These are phyloP conservation scores for Pentalonia nigronervosa DNA, from an alignment of 1,140 invertebrate species.

Conservation along the genomic window DNA sequence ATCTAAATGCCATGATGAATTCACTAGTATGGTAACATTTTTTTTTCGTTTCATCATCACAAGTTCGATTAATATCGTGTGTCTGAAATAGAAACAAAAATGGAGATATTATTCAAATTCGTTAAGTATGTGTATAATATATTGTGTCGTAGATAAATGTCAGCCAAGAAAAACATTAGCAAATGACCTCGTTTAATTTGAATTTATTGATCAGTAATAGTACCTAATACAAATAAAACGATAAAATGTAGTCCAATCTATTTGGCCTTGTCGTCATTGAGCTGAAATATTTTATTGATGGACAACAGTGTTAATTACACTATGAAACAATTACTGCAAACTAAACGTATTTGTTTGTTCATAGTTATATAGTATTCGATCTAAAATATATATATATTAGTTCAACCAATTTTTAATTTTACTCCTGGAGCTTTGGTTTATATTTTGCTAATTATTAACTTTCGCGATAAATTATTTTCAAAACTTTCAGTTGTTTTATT, in stretches of 20 bases:
- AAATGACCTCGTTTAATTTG: conserved; percentile 18
- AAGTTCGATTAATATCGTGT: background rate
- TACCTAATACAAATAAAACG: background rate
- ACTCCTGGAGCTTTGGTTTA: background rate
- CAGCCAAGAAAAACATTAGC: background rate
- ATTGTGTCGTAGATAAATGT: background rate
- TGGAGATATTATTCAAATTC: background rate
- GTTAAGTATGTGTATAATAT: background rate
- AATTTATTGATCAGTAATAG: conserved; percentile 18
- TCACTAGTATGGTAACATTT: too few relatives aligned
- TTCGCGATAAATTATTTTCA: background rate
- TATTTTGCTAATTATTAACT: background rate
- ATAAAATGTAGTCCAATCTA: conserved; percentile 10
- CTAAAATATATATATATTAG: background rate
- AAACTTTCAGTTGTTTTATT: background rate
- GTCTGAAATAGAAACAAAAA: background rate
- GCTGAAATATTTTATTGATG: conserved; percentile 22
- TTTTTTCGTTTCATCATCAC: too few relatives aligned
- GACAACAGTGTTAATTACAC: conserved; percentile 13
- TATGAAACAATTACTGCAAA: background rate
- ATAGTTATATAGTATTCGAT: background rate
- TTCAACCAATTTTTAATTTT: background rate
- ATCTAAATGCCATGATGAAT: too few relatives aligned
- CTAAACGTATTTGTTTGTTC: background rate
- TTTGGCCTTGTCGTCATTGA: background rate